Evolutionary conservation across 2,888 invertebrate genomes (phyloP).

Genomic region (Phaonia tiefii): DNA sequence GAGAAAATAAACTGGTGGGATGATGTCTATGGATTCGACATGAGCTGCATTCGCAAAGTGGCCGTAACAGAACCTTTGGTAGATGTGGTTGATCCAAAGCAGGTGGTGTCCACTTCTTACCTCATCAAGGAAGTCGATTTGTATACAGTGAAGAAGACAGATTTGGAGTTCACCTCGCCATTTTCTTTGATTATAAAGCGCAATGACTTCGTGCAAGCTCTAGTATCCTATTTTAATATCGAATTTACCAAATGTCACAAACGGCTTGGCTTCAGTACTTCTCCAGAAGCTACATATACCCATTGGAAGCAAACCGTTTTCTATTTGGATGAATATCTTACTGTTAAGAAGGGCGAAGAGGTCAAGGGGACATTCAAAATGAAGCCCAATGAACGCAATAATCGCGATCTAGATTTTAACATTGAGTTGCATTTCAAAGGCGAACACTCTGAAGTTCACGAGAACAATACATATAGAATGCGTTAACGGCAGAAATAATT

Average conservation of each 20-base stretch:
- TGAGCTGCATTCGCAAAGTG: conserved; percentile 98
- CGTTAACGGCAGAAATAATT: conserved; percentile 82
- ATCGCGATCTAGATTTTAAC: conserved; percentile 97
- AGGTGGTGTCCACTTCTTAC: conserved; percentile 97
- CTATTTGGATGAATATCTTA: conserved; percentile 98
- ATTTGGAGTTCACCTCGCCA: conserved; percentile 94
- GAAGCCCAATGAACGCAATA: conserved; percentile 97
- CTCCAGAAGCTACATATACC: conserved; percentile 98
- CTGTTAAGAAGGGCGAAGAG: conserved; percentile 96
- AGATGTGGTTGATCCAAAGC: conserved; percentile 99
- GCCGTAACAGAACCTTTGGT: conserved; percentile 99
- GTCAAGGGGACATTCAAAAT: conserved; percentile 95
- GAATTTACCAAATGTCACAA: conserved; percentile 99
- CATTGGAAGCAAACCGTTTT: conserved; percentile 99
- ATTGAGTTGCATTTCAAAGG: conserved; percentile 96
- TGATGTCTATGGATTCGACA: conserved; percentile 99
- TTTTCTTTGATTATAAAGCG: conserved; percentile 91
- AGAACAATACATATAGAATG: conserved; percentile 94
- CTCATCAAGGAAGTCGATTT: conserved; percentile 98
- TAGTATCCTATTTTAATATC: conserved; percentile 99
- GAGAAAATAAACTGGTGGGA: conserved; percentile 99
- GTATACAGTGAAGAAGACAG: conserved; percentile 97
- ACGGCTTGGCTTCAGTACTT: conserved; percentile 98
- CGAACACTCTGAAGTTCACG: conserved; percentile 91
- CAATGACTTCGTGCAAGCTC: conserved; percentile 98